phyloP scores from a whole-genome alignment of 2,113 vertebrate species.

The Gambusia holbrooki region DNA sequence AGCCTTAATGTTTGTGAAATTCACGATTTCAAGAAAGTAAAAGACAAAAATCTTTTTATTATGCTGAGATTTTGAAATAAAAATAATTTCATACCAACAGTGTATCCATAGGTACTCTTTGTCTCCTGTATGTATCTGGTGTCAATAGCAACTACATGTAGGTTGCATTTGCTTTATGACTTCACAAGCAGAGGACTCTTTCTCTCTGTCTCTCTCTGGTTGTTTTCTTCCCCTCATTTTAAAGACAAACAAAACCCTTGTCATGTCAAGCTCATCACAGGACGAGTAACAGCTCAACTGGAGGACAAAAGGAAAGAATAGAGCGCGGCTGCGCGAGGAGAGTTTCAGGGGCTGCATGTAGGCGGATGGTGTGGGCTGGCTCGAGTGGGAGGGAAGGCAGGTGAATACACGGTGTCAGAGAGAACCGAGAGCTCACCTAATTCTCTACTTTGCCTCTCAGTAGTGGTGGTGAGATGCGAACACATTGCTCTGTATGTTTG shows the following conservation, averaged over 20 bases:
- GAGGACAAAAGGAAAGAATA: conserved; percentile 51
- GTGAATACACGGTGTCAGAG: conserved; percentile 71
- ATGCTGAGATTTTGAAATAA: too few species aligned
- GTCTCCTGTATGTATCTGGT: too few species aligned
- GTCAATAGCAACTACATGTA: conserved; percentile 25
- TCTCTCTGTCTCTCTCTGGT: conserved; percentile 12
- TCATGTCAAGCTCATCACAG: conserved; percentile 40
- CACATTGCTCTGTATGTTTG: conserved; percentile 19
- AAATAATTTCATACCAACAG: neutral
- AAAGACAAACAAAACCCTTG: conserved; percentile 34
- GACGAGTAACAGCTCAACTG: conserved; percentile 29
- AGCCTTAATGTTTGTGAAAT: too few species aligned
- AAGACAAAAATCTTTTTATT: too few species aligned
- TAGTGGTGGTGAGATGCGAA: conserved; percentile 37
- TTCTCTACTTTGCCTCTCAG: conserved; percentile 42
- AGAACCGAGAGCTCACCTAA: conserved; percentile 56
- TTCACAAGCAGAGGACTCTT: conserved; percentile 10
- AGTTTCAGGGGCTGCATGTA: conserved; percentile 60
- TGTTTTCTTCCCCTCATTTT: neutral
- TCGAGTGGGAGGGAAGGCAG: conserved; percentile 70
- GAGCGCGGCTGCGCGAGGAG: conserved; percentile 63
- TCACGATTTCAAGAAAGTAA: too few species aligned
- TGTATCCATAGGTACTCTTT: too few species aligned
- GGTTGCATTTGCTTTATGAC: conserved; percentile 31
- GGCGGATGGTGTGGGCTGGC: conserved; percentile 72